Conservation (phyloP, 2,888 invertebrate species). For the Petrolisthes cinctipes region DNA sequence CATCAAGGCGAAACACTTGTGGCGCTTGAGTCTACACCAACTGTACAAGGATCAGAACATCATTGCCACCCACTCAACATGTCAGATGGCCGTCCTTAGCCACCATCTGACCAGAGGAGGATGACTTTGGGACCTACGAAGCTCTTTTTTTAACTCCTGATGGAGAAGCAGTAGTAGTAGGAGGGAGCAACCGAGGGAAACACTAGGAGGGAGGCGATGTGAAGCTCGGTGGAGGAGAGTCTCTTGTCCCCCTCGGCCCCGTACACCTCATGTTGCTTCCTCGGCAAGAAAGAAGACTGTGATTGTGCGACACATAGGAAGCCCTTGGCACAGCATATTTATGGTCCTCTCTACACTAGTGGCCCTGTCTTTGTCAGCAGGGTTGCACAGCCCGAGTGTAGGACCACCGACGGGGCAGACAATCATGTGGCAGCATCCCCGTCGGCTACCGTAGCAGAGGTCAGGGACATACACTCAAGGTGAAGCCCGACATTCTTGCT, state of each 20-base stretch:
- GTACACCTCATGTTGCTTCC: constrained; percentile 13
- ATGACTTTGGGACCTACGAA: constrained; percentile 28
- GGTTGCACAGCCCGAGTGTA: not conserved
- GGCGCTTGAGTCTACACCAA: constrained; percentile 41
- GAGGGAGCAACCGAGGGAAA: constrained; percentile 16
- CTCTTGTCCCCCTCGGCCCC: constrained; percentile 1
- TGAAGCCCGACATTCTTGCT: not conserved
- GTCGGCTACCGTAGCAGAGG: not conserved
- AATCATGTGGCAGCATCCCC: not conserved
- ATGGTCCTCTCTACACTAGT: constrained; percentile 11
- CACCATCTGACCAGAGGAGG: not conserved
- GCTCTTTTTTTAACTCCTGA: not conserved
- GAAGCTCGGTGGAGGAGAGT: not conserved
- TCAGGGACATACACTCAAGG: not conserved
- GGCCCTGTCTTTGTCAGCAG: not conserved
- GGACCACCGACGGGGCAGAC: not conserved
- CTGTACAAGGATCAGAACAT: constrained; percentile 45
- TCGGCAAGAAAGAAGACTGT: constrained; percentile 14
- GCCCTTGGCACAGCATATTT: constrained; percentile 33
- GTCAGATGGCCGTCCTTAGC: constrained; percentile 19
- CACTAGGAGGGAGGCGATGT: not conserved
- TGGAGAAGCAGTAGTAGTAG: constrained; percentile 17
- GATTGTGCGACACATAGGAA: constrained; percentile 26
- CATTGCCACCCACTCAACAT: constrained; percentile 4
- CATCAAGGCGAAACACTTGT: constrained; percentile 37